Percentiles rank a stretch among this genome's conserved stretches.
phyloP scores from a whole-genome alignment of 23 tunicate species.

The Diplosoma virens region DNA sequence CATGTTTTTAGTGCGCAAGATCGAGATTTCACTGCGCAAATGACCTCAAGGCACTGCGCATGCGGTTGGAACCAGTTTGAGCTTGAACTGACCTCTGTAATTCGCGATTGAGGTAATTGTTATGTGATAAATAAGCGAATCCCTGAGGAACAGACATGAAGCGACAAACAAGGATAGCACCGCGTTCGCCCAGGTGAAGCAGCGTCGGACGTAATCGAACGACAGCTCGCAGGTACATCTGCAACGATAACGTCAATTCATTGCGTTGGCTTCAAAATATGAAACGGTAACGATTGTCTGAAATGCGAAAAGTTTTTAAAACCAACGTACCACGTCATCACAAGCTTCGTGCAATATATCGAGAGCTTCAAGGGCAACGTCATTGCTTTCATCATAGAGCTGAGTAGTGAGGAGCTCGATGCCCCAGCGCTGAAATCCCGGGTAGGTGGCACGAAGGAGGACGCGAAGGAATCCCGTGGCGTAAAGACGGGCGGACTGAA shows the following conservation, averaged over 20 bases:
- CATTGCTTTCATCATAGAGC: constrained; percentile 65
- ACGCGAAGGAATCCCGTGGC: constrained; percentile 79
- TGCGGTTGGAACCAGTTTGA: not conserved
- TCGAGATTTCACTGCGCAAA: too few relatives aligned
- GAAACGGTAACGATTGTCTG: too few relatives aligned
- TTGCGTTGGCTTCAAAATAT: too few relatives aligned
- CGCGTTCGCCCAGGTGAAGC: constrained; percentile 73
- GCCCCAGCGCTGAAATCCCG: constrained; percentile 75
- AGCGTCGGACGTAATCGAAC: constrained; percentile 68
- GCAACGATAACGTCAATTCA: not conserved
- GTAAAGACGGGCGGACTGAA: constrained; percentile 62
- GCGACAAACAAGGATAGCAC: constrained; percentile 74
- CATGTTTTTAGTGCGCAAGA: too few relatives aligned
- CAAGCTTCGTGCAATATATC: constrained; percentile 88
- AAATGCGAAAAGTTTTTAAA: not conserved
- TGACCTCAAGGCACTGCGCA: too few relatives aligned
- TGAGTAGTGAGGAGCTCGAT: constrained; percentile 64
- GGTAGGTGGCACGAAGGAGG: constrained; percentile 59
- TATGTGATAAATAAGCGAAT: constrained; percentile 61
- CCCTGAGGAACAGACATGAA: constrained; percentile 81
- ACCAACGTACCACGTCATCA: constrained; percentile 41
- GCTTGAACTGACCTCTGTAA: constrained; percentile 36
- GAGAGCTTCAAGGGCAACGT: constrained; percentile 71
- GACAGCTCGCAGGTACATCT: constrained; percentile 66
- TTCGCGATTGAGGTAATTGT: constrained; percentile 66